phyloP scores from a whole-genome alignment of 2,888 invertebrate genomes.

The Choreutis nemorana region DNA sequence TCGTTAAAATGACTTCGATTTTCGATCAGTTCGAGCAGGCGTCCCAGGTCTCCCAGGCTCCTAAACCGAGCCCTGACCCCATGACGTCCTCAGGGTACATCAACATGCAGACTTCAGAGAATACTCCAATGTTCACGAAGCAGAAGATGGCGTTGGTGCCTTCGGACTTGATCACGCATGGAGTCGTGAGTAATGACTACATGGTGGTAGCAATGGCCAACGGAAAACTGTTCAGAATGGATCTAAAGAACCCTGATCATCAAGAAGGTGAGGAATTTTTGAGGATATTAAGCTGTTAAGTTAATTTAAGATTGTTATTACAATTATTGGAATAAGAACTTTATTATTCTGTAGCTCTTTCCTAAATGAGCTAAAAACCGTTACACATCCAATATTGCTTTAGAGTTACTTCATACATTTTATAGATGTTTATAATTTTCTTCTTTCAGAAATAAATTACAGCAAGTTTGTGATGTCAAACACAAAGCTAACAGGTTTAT shows the following conservation, averaged over 20 bases:
- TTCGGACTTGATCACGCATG: slow-evolving; percentile 79
- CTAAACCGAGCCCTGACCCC: slow-evolving; percentile 39
- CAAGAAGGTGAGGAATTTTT: slow-evolving; percentile 84
- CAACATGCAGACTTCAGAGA: slow-evolving; percentile 70
- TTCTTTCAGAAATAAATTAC: slow-evolving; percentile 74
- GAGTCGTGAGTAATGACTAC: slow-evolving; percentile 83
- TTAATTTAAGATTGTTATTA: no score
- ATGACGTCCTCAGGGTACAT: slow-evolving; percentile 63
- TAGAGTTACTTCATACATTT: no score
- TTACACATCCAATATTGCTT: no score
- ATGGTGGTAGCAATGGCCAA: slow-evolving; percentile 86
- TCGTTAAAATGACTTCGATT: slow-evolving; percentile 76
- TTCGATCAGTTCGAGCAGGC: slow-evolving; percentile 86
- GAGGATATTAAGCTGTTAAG: no score
- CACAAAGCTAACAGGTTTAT: slow-evolving; percentile 72
- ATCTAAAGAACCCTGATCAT: slow-evolving; percentile 79
- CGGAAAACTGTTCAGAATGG: slow-evolving; percentile 80
- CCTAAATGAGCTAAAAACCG: no score
- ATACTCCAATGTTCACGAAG: slow-evolving; percentile 86
- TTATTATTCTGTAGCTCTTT: no score
- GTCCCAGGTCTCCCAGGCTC: slow-evolving; percentile 61
- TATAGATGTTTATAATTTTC: slow-evolving; percentile 8
- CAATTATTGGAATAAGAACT: no score
- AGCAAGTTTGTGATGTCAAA: slow-evolving; percentile 69
- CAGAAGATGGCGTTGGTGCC: slow-evolving; percentile 84